Base-by-base conservation (phyloP, 2,888 invertebrate genomes). In the Erpobdella octoculata region DNA sequence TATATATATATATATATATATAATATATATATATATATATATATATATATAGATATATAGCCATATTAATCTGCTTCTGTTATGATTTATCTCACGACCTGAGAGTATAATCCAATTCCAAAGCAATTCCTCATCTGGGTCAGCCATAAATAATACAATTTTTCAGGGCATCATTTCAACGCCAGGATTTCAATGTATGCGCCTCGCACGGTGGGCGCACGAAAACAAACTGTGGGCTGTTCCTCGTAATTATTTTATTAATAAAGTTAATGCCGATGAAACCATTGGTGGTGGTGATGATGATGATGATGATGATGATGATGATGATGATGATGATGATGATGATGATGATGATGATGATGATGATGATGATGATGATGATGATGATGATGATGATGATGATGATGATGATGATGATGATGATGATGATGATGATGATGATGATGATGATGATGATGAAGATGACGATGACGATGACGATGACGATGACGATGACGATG, bases 401-500 rank as follows among this genome's bases (percentile, higher is more conserved):
- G 38, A 48, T 41, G 68, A n/a, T 41, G 68, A 41, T 41, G 68
- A 68, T 21, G 68, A 68, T 41, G 68, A 68, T 46, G 18, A 68
- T 46, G 48, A 68, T 28, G 18, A 68, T 46, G 48, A 46, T 25
- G 68, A 38, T 1, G 68, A 48, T 46, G 68, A 68, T 46, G 68
- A 68, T 46, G 68, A 68, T n/a, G 68, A 68, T 46, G 68, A 38
- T 46, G 68, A 37, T 41, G 41, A 67, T 1, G 41, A 37, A n/a
- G 41, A 48, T 4, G 67, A 67, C 36, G 18, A 68, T 70, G 35
- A 76, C 64, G 18, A 72, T 67, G 69, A 41, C 67, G 59, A 76
- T 71, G 35, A 46, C 35, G 28, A 76, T 36, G 38, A 76, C 75
- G 48, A 76, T 76, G 36, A 73, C 59, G 48, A 76, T 65, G 70